Evolutionary conservation across 2,113 vertebrate genomes (phyloP), one percentile per base, ranked within the genome.

Genomic region (Ptilonorhynchus violaceus): DNA sequence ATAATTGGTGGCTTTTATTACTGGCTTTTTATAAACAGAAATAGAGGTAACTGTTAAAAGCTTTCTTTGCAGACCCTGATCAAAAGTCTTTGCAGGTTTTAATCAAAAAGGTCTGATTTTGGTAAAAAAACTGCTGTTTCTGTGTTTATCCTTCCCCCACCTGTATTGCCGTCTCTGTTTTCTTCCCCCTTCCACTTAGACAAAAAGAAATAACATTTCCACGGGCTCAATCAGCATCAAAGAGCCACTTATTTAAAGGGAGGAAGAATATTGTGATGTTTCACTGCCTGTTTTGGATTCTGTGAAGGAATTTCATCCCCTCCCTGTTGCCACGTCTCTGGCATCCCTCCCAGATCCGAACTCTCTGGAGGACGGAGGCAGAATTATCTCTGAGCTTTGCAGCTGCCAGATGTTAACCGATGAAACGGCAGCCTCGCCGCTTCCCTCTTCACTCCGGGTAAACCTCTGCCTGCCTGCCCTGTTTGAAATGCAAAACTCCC

Each of bases 231-330:
- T 58, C 68, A 86, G 76, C 72, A 74, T 30, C 27, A 18, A 50
- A 66, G 67, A 78, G 50, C 60, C 55, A 21, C 64, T 94, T 73
- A 74, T 30, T 92, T 94, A 55, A 92, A 78, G 49, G 49, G 52
- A 93, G 33, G 77, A 76, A 92, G 90, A 85, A 55, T 72, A 81
- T 67, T 1, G 13, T 96, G 92, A 89, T 24, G 63, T 93, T 88
- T 96, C 73, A n/a, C 52, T 91, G 90, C 85, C 88, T 95, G 74
- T 81, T 96, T 94, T 82, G 85, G 90, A 95, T 97, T 96, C 95
- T 88, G 93, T 92, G 90, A 85, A 97, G 96, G 96, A 96, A 95
- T 96, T 96, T 96, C 95, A 93, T 70, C 60, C 87, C 56, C 77
- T 93, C 70, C 58, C 24, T 21, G 69, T 85, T 92, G 93, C 90